phyloP scores from a whole-genome alignment of 2,113 vertebrate species.

The Sceloporus tristichus region DNA sequence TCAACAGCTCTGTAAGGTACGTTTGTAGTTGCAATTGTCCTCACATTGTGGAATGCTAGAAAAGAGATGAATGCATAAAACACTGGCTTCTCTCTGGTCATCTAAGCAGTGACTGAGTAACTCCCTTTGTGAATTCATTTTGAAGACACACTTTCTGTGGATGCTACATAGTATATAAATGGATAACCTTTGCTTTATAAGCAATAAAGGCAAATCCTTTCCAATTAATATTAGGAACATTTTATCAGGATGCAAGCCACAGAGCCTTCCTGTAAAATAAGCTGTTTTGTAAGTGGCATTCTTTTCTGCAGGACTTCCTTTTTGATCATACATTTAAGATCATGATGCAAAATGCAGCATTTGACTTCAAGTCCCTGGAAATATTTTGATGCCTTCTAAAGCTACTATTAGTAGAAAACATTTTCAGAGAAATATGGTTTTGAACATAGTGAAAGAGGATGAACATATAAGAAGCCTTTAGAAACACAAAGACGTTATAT shows the following conservation, averaged over 20 bases:
- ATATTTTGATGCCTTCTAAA: background rate
- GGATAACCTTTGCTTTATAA: background rate
- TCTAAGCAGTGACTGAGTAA: too few relatives aligned
- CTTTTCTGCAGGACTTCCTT: background rate
- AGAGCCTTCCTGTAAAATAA: background rate
- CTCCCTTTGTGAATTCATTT: background rate
- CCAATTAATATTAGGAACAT: background rate
- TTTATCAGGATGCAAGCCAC: background rate
- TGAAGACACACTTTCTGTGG: background rate
- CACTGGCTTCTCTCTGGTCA: background rate
- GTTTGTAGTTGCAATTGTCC: background rate
- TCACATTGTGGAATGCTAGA: background rate
- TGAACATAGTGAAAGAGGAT: background rate
- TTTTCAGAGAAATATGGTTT: background rate
- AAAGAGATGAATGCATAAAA: background rate
- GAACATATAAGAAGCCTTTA: background rate
- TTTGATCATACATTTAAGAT: constrained; percentile 1
- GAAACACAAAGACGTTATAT: background rate
- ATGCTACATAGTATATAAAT: background rate
- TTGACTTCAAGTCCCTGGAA: background rate
- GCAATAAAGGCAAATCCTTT: background rate
- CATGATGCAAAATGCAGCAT: background rate
- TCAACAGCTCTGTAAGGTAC: background rate
- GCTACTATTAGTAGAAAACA: background rate
- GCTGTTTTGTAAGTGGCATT: background rate